Evolutionary conservation across 2,113 vertebrate species (phyloP).

Genomic region (Pseudopodoces humilis): DNA sequence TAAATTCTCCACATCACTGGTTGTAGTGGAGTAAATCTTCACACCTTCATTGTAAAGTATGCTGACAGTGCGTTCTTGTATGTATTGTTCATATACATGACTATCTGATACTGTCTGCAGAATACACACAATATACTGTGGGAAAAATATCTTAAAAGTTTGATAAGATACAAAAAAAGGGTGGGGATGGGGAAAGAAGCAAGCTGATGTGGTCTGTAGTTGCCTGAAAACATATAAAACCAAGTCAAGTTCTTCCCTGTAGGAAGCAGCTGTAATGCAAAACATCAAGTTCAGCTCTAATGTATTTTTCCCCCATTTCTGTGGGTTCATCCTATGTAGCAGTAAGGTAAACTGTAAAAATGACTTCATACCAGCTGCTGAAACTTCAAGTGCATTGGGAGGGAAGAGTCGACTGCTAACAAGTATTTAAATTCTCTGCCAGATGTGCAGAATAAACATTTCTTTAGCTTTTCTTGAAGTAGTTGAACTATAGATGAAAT

Average conservation of each 20-base stretch:
- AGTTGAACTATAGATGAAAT: background rate
- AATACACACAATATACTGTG: background rate
- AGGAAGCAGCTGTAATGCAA: background rate
- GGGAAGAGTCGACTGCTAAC: background rate
- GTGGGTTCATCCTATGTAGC: background rate
- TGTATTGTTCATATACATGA: background rate
- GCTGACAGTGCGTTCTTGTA: background rate
- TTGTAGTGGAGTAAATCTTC: background rate
- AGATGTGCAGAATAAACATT: background rate
- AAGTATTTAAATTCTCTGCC: background rate
- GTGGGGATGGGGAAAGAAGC: accelerated
- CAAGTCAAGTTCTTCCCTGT: background rate
- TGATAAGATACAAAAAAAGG: background rate
- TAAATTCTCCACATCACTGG: background rate
- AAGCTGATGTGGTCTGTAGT: background rate
- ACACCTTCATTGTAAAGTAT: background rate
- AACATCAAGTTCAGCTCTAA: background rate
- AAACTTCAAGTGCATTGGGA: background rate
- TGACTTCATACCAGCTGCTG: background rate
- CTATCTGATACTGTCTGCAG: background rate
- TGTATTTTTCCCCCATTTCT: background rate
- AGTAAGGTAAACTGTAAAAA: background rate
- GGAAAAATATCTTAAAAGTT: background rate
- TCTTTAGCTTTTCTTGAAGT: background rate
- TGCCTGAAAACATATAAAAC: background rate